A percentile compares a stretch with the other conserved stretches of the same genome.
phyloP scores from a whole-genome alignment of 2,888 invertebrate genomes.

The Trachelus troglodyta region DNA sequence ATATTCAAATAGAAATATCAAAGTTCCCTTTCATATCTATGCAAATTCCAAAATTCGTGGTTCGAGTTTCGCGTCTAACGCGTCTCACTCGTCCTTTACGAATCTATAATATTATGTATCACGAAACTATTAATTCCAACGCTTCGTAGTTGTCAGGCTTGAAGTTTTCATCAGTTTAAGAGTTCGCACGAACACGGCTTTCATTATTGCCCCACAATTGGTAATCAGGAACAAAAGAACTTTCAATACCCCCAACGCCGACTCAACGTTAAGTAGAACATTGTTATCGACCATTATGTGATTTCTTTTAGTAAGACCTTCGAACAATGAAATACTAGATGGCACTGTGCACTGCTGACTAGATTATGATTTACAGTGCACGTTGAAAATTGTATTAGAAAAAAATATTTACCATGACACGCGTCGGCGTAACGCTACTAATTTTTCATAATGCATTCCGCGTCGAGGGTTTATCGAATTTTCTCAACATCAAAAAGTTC shows the following conservation, averaged over 20 bases:
- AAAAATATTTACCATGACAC: conserved; percentile 32
- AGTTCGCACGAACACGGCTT: not conserved
- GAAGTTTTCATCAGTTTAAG: not conserved
- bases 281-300: not conserved
- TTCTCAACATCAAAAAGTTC: not conserved
- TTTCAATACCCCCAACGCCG: not conserved
- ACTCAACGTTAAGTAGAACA: conserved; percentile 15
- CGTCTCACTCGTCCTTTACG: not conserved
- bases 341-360: conserved; percentile 15
- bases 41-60: not conserved
- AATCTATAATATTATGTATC: not conserved
- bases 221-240: conserved; percentile 29
- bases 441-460: not conserved
- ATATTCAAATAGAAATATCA: not conserved
- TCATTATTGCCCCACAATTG: conserved; percentile 20
- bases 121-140: not conserved
- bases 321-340: conserved; percentile 7
- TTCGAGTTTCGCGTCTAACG: not conserved
- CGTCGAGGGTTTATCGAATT: not conserved
- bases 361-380: conserved; percentile 31
- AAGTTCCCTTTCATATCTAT: not conserved
- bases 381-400: conserved; percentile 20
- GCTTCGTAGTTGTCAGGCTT: not conserved
- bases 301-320: not conserved
- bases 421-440: conserved; percentile 20